phyloP scores from a whole-genome alignment of 2,888 invertebrate species.

The Arrhopalites spinosus region DNA sequence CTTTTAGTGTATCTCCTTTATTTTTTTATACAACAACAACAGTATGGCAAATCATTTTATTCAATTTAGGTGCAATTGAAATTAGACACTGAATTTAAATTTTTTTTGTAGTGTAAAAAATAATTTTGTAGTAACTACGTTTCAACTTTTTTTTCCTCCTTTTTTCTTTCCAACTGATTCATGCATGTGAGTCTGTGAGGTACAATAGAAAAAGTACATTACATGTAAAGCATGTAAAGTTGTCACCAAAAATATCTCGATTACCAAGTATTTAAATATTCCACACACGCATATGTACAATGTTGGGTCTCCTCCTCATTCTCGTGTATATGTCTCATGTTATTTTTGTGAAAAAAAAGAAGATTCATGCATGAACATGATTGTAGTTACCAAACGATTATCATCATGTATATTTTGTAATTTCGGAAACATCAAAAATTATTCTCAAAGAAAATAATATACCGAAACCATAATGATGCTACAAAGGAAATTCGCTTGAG shows the following conservation, averaged over 20 bases:
- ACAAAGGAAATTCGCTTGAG: constrained; percentile 5
- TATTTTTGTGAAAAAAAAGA: too few relatives aligned
- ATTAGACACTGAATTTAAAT: not conserved
- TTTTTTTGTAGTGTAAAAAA: not conserved
- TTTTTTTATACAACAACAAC: not conserved
- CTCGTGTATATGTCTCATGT: too few relatives aligned
- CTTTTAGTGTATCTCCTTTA: not conserved
- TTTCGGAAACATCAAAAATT: constrained; percentile 3
- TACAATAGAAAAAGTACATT: not conserved
- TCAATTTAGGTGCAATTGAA: not conserved
- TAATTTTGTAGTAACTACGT: too few relatives aligned
- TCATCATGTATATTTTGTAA: too few relatives aligned
- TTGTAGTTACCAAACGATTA: not conserved
- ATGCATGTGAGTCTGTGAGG: too few relatives aligned
- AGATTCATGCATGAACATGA: too few relatives aligned
- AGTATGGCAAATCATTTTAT: not conserved
- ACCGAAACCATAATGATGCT: constrained; percentile 2
- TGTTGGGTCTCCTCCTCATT: too few relatives aligned
- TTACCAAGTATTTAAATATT: too few relatives aligned
- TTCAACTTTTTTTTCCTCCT: not conserved
- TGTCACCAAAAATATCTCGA: not conserved
- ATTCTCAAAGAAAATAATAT: not conserved
- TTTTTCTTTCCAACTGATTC: not conserved
- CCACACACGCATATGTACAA: too few relatives aligned
- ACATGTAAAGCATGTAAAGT: not conserved